phyloP scores from a whole-genome alignment of 2,113 vertebrate genomes.

The Oreotrochilus melanogaster region DNA sequence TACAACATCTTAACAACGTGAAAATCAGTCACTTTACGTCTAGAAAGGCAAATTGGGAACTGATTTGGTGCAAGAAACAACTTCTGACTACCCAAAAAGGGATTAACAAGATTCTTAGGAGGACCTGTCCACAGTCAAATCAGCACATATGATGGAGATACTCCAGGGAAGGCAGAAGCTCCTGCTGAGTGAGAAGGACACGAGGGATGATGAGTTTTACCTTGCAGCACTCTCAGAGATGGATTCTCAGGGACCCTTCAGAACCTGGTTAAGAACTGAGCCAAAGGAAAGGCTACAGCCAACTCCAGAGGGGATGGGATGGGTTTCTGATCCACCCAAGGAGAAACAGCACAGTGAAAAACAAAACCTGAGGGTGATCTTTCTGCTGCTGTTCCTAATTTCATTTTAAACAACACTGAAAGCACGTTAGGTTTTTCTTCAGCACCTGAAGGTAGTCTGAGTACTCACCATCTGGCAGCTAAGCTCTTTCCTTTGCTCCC shows the following conservation, averaged over 20 bases:
- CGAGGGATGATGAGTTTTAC: neutral
- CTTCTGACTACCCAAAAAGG: neutral
- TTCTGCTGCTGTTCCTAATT: neutral
- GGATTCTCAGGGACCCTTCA: neutral
- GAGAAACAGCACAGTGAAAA: neutral
- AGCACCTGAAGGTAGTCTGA: conserved; percentile 29
- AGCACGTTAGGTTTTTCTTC: neutral
- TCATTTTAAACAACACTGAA: conserved; percentile 6
- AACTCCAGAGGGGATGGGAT: neutral
- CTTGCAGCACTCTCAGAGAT: neutral
- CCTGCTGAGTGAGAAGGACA: neutral
- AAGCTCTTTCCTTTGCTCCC: neutral
- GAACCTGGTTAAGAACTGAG: neutral
- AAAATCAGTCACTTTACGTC: neutral
- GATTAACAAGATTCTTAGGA: neutral
- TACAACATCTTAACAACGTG: neutral
- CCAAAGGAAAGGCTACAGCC: neutral
- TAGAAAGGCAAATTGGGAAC: neutral
- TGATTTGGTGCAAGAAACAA: neutral
- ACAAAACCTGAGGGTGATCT: neutral
- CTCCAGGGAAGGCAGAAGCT: neutral
- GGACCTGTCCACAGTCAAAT: neutral
- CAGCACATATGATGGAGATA: neutral
- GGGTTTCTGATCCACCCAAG: rapidly evolving
- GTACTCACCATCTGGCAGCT: conserved; percentile 28